Percentiles rank a stretch among this genome's conserved stretches.
Evolutionary conservation across 2,113 vertebrate genomes (phyloP).

Genomic region (Cercopithecus mona): DNA sequence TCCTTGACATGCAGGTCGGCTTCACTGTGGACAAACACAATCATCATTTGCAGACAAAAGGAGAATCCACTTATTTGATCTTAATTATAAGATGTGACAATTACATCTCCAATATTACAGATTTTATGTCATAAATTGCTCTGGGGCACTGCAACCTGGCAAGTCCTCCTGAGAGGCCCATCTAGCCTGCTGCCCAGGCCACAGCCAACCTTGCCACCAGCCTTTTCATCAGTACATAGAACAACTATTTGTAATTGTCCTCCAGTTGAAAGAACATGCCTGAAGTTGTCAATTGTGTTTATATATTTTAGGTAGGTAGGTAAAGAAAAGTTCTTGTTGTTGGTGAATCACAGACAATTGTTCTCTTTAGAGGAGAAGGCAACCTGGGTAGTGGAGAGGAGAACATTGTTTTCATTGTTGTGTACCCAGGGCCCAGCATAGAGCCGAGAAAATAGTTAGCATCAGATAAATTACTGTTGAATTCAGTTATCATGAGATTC

Average conservation of each 20-base stretch:
- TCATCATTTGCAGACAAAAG: slow-evolving; percentile 85
- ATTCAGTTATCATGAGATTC: neutral
- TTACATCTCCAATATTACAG: slow-evolving; percentile 67
- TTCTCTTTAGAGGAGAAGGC: neutral
- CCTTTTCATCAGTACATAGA: neutral
- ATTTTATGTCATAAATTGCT: neutral
- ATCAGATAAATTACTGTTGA: too few relatives aligned
- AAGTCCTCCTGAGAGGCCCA: neutral
- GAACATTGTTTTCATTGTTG: neutral
- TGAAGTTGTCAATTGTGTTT: neutral
- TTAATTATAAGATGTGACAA: slow-evolving; percentile 88
- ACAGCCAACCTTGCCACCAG: neutral
- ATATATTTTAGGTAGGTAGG: neutral
- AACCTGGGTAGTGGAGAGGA: neutral
- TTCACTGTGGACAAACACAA: slow-evolving; percentile 92
- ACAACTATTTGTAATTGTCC: neutral
- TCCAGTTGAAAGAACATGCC: neutral
- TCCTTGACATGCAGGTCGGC: slow-evolving; percentile 86
- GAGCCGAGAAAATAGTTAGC: neutral
- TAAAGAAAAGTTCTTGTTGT: neutral
- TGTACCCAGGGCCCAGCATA: neutral
- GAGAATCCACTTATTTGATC: slow-evolving; percentile 86
- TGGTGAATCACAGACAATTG: neutral
- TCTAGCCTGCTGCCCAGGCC: neutral
- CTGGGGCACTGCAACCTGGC: neutral